Evolutionary conservation across 2,113 vertebrate genomes (phyloP).

Genomic region (Puffinus mauretanicus): DNA sequence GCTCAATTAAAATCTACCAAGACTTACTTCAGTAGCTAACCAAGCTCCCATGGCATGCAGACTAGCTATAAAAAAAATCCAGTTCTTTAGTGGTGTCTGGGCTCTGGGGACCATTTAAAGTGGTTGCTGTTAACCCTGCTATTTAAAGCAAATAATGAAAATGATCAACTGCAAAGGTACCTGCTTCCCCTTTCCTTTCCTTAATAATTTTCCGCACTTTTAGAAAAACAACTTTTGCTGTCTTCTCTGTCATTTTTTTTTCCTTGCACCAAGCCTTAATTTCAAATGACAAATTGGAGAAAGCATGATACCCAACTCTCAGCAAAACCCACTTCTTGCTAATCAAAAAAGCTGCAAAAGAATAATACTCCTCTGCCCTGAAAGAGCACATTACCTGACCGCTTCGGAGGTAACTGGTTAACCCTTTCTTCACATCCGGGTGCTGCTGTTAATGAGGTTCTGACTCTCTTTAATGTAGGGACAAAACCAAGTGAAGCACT

Average conservation of each 20-base stretch:
- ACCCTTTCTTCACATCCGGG: neutral
- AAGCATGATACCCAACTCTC: neutral
- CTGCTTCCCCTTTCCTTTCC: neutral
- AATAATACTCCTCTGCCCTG: neutral
- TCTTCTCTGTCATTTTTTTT: neutral
- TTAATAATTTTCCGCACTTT: neutral
- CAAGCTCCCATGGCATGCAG: neutral
- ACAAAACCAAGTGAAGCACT: neutral
- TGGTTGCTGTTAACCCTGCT: neutral
- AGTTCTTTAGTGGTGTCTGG: neutral
- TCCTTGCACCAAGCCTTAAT: neutral
- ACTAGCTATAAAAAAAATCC: conserved; percentile 13
- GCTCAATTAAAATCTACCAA: conserved; percentile 62
- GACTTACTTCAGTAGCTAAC: conserved; percentile 17
- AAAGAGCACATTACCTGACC: neutral
- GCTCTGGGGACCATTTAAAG: conserved; percentile 6
- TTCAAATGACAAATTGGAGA: neutral
- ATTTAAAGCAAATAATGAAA: conserved; percentile 1
- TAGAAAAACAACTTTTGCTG: neutral
- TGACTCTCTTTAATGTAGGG: neutral
- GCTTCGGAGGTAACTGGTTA: neutral
- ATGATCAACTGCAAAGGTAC: neutral
- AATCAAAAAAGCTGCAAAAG: neutral
- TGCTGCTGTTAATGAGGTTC: neutral
- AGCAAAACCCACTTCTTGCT: neutral